phyloP scores from a whole-genome alignment of 2,113 vertebrate species.

The Python bivittatus region DNA sequence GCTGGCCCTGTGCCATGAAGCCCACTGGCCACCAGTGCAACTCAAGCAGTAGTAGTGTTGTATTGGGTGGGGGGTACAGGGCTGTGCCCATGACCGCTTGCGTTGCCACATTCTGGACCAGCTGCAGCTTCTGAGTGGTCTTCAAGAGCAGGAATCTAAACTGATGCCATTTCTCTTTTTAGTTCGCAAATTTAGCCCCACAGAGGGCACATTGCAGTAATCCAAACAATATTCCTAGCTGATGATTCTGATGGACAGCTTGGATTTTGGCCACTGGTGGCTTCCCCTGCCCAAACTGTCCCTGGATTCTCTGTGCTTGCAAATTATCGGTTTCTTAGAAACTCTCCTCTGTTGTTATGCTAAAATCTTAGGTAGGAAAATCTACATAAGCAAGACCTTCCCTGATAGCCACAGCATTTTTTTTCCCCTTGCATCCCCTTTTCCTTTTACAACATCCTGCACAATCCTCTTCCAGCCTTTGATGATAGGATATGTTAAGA shows the following conservation, averaged over 20 bases:
- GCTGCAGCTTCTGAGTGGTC: neutral
- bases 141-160: neutral
- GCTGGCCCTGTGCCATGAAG: neutral
- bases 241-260: neutral
- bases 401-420: neutral
- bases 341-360: neutral
- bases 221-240: neutral
- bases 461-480: neutral
- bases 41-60: neutral
- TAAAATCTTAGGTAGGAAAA: neutral
- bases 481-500: neutral
- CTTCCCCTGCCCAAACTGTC: neutral
- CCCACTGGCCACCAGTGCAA: neutral
- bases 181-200: neutral
- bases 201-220: neutral
- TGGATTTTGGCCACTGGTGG: neutral
- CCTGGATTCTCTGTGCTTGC: neutral
- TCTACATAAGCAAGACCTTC: neutral
- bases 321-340: neutral
- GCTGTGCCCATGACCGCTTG: neutral
- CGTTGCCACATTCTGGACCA: neutral
- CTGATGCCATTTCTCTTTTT: neutral
- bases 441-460: neutral
- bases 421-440: neutral
- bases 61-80: too few species aligned